Evolutionary conservation across 2,888 invertebrate species (phyloP), one percentile per base, ranked within the genome.

Genomic region (Calameuta pallipes): DNA sequence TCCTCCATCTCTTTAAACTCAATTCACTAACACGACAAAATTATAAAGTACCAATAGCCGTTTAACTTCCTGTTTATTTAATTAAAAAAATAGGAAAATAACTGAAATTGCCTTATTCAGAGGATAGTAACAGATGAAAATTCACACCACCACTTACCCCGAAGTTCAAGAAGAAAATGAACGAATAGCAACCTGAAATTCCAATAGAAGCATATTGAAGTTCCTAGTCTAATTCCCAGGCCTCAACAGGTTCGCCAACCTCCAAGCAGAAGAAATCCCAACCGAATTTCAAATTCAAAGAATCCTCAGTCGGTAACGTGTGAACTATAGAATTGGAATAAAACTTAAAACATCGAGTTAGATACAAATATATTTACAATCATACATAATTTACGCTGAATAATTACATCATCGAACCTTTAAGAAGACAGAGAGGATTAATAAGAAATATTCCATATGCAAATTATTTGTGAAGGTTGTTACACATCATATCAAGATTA

Each of bases 161-260:
- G n/a, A 35, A 12, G 74, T 4, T 36, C 36, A 36, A 69, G 79
- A 80, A 82, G 82, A 81, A 87, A 87, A 82, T 87, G 87, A 74
- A 76, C 81, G 87, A 85, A 23, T 56, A 56, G 23, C 0, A 23
- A 56, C 6, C 15, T 23, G 41, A 56, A 56, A 56, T 56, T 23
- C 41, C 41, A 56, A 56, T 56, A 56, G 41, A 56, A 23, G 23
- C 41, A 9, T 9, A 56, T 56, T 9, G 41, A 56, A 56, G 41
- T 56, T 56, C 41, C 41, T 56, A 56, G 41, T 41, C 15, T 15
- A 15, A 15, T 15, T 56, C 23, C 41, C 41, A 56, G 23, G 23
- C 23, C 23, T 56, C 41, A 6, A 15, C 41, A 56, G 41, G 15
- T 56, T 56, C 41, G 23, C 41, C 41, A 56, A 56, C 41, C 23